phyloP scores from a whole-genome alignment of 1,140 invertebrate genomes.

The Drosophila lini region DNA sequence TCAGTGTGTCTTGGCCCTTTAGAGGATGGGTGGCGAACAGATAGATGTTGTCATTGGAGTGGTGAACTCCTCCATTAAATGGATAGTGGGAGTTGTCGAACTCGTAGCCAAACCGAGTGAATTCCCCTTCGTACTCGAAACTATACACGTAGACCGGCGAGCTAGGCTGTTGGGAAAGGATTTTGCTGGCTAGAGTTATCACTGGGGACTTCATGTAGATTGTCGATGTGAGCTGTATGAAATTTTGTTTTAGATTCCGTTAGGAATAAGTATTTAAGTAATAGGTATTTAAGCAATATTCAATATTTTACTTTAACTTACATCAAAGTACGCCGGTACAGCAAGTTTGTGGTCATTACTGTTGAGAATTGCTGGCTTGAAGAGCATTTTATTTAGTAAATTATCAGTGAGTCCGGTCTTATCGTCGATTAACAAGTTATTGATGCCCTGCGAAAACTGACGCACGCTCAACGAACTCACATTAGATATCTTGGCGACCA shows the following conservation, averaged over 20 bases:
- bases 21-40: slow-evolving; percentile 76
- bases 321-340: slow-evolving; percentile 74
- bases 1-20: slow-evolving; percentile 62
- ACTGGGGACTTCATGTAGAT: slow-evolving; percentile 76
- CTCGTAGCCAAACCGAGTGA: slow-evolving; percentile 84
- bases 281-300: not conserved
- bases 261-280: too few relatives aligned
- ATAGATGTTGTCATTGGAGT: slow-evolving; percentile 84
- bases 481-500: slow-evolving; percentile 37
- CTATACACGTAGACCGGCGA: slow-evolving; percentile 72
- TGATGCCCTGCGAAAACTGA: slow-evolving; percentile 54
- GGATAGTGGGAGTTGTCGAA: slow-evolving; percentile 79
- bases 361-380: slow-evolving; percentile 41
- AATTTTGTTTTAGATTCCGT: not conserved
- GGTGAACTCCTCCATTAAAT: slow-evolving; percentile 84
- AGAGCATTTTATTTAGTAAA: slow-evolving; percentile 60
- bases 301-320: slow-evolving; percentile 24
- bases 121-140: slow-evolving; percentile 76
- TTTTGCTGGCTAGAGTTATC: slow-evolving; percentile 55
- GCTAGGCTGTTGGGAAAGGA: slow-evolving; percentile 30
- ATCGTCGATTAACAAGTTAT: slow-evolving; percentile 48
- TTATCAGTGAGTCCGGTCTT: slow-evolving; percentile 54
- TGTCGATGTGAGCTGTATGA: slow-evolving; percentile 51
- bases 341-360: slow-evolving; percentile 65
- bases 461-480: slow-evolving; percentile 60